Evolutionary conservation across 2,888 invertebrate species (phyloP).

Genomic region (Sinohyriopsis cumingii): DNA sequence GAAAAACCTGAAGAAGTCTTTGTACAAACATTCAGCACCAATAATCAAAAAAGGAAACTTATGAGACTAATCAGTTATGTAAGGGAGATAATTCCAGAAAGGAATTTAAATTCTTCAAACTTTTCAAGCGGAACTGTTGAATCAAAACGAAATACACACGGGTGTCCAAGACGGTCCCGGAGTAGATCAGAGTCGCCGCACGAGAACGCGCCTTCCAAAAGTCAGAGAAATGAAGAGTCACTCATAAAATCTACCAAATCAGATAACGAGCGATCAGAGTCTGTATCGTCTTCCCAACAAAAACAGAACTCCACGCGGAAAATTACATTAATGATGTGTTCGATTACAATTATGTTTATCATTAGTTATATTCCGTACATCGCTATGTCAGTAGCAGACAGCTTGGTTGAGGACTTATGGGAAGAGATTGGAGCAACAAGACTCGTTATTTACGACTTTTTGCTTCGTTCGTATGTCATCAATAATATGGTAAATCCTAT

Average conservation of each 20-base stretch:
- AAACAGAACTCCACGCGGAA: constrained; percentile 13
- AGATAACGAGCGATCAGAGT: constrained; percentile 5
- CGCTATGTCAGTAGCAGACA: constrained; percentile 26
- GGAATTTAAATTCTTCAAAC: no score
- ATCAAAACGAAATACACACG: no score
- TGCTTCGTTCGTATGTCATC: constrained; percentile 33
- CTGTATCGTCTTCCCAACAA: not conserved
- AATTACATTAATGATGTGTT: constrained; percentile 43
- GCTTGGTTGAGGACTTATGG: constrained; percentile 28
- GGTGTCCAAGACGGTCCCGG: no score
- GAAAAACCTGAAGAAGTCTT: not conserved
- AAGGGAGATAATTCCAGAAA: no score
- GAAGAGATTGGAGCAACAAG: constrained; percentile 16
- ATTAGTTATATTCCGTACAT: constrained; percentile 39
- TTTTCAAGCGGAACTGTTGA: no score
- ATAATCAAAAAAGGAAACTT: no score
- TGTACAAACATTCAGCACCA: not conserved
- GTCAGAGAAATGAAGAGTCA: no score
- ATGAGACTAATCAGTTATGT: no score
- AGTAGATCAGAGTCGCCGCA: no score
- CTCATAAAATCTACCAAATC: constrained; percentile 11
- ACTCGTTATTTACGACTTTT: constrained; percentile 27
- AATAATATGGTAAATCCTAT: constrained; percentile 46
- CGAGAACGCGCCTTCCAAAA: not conserved
- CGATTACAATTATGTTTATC: constrained; percentile 39